Conservation (phyloP, 1,140 invertebrate species). For the Sycophaga agraensis region DNA sequence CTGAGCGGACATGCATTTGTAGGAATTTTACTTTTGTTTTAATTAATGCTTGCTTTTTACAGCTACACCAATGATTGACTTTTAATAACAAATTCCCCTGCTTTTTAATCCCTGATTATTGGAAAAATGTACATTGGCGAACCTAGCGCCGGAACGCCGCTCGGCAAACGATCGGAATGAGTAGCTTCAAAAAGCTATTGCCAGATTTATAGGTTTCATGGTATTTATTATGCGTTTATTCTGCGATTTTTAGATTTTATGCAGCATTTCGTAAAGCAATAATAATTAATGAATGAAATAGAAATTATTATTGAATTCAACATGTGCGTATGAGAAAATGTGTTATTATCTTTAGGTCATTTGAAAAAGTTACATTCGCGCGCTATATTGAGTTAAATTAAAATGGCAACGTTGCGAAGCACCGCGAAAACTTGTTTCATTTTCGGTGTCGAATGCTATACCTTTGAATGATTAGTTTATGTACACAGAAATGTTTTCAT, state of each 20-base stretch:
- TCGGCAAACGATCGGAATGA: background rate
- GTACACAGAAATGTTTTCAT: background rate
- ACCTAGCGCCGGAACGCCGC: conserved; percentile 22
- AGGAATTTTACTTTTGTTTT: no score
- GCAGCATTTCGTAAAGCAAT: background rate
- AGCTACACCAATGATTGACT: no score
- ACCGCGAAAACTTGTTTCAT: background rate
- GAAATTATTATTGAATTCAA: background rate
- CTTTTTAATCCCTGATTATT: no score
- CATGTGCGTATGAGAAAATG: no score
- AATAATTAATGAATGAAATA: background rate
- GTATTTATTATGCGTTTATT: background rate
- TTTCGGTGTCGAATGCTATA: no score
- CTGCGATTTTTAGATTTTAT: background rate
- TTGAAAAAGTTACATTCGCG: no score
- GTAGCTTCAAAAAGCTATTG: background rate
- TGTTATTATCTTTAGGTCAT: no score
- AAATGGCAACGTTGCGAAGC: background rate
- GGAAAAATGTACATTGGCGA: background rate
- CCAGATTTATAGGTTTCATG: background rate
- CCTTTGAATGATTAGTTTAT: background rate
- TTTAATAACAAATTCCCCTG: no score
- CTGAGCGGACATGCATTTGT: no score
- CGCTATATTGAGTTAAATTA: no score
- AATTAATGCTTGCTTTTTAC: no score